Conservation (phyloP, 2,113 vertebrate species). For the Erythrolamprus reginae region DNA sequence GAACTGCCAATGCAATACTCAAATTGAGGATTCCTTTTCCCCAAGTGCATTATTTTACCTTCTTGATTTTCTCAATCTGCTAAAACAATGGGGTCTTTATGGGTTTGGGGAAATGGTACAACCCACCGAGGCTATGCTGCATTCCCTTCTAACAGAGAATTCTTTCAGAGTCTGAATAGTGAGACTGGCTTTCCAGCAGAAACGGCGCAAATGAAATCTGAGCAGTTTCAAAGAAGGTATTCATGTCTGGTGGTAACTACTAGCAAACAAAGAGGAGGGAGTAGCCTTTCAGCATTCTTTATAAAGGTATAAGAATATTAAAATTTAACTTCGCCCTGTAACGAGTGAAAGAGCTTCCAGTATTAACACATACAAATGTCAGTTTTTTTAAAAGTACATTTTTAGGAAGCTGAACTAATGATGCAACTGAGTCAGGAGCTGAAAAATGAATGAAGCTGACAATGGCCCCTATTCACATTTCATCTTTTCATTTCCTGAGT, state of each 20-base stretch:
- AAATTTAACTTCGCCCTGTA: neutral
- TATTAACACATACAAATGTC: neutral
- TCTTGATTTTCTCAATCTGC: neutral
- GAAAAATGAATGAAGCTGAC: slow-evolving; percentile 20
- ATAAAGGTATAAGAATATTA: neutral
- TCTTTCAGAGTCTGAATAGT: slow-evolving; percentile 73
- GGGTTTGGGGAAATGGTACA: slow-evolving; percentile 34
- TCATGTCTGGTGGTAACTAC: slow-evolving; percentile 42
- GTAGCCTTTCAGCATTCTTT: slow-evolving; percentile 28
- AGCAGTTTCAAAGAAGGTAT: slow-evolving; percentile 63
- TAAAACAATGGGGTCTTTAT: neutral
- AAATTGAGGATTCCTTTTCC: no score
- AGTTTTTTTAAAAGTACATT: neutral
- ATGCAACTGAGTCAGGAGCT: slow-evolving; percentile 32
- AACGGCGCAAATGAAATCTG: slow-evolving; percentile 75
- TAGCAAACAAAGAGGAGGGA: slow-evolving; percentile 21
- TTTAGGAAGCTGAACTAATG: slow-evolving; percentile 18
- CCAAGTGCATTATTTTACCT: no score
- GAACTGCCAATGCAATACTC: no score
- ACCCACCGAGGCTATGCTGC: slow-evolving; percentile 48
- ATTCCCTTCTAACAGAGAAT: slow-evolving; percentile 68
- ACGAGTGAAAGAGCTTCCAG: neutral
- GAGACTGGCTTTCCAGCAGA: slow-evolving; percentile 54
- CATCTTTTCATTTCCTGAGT: neutral
- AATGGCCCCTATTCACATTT: neutral